Evolutionary conservation across 2,888 invertebrate genomes (phyloP), one percentile per base, ranked within the genome.

Genomic region (Alloscopus bannaensis): DNA sequence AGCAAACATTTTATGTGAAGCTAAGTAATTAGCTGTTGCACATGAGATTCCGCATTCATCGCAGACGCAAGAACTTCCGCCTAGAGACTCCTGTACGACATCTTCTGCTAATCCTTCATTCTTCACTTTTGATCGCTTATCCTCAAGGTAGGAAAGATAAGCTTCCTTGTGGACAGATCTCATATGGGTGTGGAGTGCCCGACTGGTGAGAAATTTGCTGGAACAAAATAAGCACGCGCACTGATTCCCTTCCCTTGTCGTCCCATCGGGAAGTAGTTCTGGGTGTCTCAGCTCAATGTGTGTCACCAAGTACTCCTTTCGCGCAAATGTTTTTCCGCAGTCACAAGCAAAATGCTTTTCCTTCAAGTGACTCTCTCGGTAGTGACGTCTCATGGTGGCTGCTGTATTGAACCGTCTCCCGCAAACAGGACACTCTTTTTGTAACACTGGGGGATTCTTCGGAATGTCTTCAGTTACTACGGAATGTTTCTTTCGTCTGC

Each of bases 381-480:
- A 59, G 24, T 71, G 71, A 4, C 71, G 60, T 24, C 60, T 28
- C 60, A 71, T 60, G 16, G 16, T 8, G 22, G 22, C 29, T 40
- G 59, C 45, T 8, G 13, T 31, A 20, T 8, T 13, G 18, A 71
- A 60, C 8, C 3, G 28, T n/a, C 60, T 71, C 8, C 24, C 24
- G 36, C 71, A 71, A 1, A 26, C 2, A 3, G 59, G 71, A 71
- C 71, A 71, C 4, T 29, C 36, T 13, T 2, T 71, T 1, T 18
- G n/a, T n/a, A n/a, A n/a, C 31, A 18, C 8, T 3, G 1, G 0
- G 8, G 6, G 26, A 6, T n/a, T 22, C 3, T 24, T 22, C 26
- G 68, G 36, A 6, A 55, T 13, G 4, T 31, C n/a, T 31, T 26
- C 52, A 2, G 55, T n/a, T n/a, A n/a, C n/a, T n/a, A n/a, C n/a